Percentiles rank a stretch among this genome's conserved stretches.
These are phyloP conservation scores for Aspiorhynchus laticeps DNA, from an alignment of 2,113 vertebrate species.

Conservation along the genomic window DNA sequence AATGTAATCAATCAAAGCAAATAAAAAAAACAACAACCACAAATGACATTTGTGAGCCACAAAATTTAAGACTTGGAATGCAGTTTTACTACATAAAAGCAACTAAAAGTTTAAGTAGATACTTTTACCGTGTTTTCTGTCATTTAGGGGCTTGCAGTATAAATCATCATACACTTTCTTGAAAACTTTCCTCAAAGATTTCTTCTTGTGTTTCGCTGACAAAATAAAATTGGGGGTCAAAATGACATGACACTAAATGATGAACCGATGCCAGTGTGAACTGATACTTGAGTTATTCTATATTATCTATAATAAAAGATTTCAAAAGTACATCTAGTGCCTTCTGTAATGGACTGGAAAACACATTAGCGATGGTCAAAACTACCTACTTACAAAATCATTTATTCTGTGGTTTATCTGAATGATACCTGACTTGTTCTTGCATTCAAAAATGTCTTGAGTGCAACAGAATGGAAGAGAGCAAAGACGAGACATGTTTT, in stretches of 20 bases:
- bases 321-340: not conserved
- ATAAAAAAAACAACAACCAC: not conserved
- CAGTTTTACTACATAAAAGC: not conserved
- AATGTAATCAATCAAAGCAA: not conserved
- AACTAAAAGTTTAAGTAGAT: not conserved
- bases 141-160: not conserved
- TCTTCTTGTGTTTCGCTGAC: not conserved
- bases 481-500: conserved; percentile 5
- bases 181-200: not conserved
- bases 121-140: not conserved
- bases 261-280: not conserved
- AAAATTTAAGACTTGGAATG: not conserved
- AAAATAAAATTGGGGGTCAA: not conserved
- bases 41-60: not conserved
- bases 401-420: not conserved
- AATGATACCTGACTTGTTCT: not conserved
- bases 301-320: not conserved
- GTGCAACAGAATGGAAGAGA: not conserved
- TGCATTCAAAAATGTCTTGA: not conserved
- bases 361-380: not conserved
- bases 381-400: not conserved
- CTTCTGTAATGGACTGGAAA: not conserved
- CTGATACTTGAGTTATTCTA: not conserved
- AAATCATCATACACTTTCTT: not conserved
- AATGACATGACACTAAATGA: not conserved